These are phyloP conservation scores for Enteromius anoplus DNA, from an alignment of 2,797 vertebrate species.

Conservation along the genomic window DNA sequence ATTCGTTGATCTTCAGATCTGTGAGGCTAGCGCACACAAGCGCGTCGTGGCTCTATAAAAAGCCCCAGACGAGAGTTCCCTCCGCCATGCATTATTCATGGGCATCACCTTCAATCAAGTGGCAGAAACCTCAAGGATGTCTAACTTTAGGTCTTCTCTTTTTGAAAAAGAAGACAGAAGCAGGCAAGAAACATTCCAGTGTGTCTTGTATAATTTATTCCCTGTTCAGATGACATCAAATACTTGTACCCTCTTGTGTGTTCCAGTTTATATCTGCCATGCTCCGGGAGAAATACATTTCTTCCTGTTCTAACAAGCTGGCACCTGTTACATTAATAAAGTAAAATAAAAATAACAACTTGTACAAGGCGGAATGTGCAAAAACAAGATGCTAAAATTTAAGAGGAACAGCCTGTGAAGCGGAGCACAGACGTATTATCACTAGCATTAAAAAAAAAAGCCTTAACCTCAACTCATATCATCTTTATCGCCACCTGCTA, in stretches of 20 bases:
- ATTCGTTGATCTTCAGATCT: slow-evolving; percentile 74
- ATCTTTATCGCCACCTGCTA: slow-evolving; percentile 60
- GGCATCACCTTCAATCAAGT: slow-evolving; percentile 86
- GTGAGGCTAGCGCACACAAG: slow-evolving; percentile 77
- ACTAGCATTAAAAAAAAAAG: slow-evolving; percentile 57
- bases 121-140: slow-evolving; percentile 91
- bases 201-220: slow-evolving; percentile 65
- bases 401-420: slow-evolving; percentile 37
- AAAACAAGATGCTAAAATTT: slow-evolving; percentile 59
- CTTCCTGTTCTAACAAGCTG: slow-evolving; percentile 72
- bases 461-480: slow-evolving; percentile 53
- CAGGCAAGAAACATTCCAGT: slow-evolving; percentile 55
- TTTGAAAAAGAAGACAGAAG: slow-evolving; percentile 68
- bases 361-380: slow-evolving; percentile 52
- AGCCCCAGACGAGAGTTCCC: slow-evolving; percentile 94
- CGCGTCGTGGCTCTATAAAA: slow-evolving; percentile 89
- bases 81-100: slow-evolving; percentile 98
- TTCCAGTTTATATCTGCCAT: slow-evolving; percentile 61
- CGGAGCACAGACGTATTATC: slow-evolving; percentile 65
- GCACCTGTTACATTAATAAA: slow-evolving; percentile 84
- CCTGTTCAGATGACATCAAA: slow-evolving; percentile 63
- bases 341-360: slow-evolving; percentile 63
- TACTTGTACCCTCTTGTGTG: slow-evolving; percentile 59
- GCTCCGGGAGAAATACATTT: slow-evolving; percentile 66
- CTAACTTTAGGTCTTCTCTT: slow-evolving; percentile 84